Base-by-base conservation (phyloP, 2,888 invertebrate genomes). In the Aporophyla lueneburgensis region DNA sequence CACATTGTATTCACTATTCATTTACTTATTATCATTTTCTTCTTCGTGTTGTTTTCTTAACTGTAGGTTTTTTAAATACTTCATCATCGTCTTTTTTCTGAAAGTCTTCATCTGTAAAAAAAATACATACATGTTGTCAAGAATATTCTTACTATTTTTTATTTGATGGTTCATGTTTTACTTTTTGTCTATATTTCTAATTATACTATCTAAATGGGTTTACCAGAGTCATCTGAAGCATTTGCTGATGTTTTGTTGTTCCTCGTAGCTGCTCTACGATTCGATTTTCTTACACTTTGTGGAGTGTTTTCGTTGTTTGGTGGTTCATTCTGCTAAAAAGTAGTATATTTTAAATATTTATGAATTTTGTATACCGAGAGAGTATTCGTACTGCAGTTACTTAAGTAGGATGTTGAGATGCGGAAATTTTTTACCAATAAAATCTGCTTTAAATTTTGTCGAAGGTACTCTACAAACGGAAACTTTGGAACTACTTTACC, bases 181-280 rank as follows among this genome's bases (percentile, higher is more conserved):
- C 9, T 0, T 51, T 59, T 40, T 1, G 24, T 51, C 33, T 19
- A 59, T 19, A 33, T 27, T 19, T 19, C 19, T 59, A 5, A 10
- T 1, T 51, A 16, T 27, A 24, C 27, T 56, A 58, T 24, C n/a
- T 14, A n/a, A 24, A 58, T 53, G 40, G 40, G 10, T 62, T 75
- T 91, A 96, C 96, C 96, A 86, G 96, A 96, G 76, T 96, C 96
- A 75, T 96, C 96, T 0, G 95, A 95, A 68, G 92, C 89, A 78
- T 92, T 88, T 0, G 85, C 75, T 83, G 84, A 16, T 12, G 83
- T 85, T 89, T 91, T 95, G 43, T 90, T 93, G 21, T 87, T 86
- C 80, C 92, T 93, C 24, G 92, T 81, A 21, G 91, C 88, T 10
- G 91, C 91, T 89, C 91, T 94, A 76, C 96, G 92, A 84, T 86